Percentiles rank a stretch among this genome's conserved stretches.
These are phyloP conservation scores for Crocodylus rhombifer DNA, from an alignment of 2,797 vertebrate species.

Conservation along the genomic window DNA sequence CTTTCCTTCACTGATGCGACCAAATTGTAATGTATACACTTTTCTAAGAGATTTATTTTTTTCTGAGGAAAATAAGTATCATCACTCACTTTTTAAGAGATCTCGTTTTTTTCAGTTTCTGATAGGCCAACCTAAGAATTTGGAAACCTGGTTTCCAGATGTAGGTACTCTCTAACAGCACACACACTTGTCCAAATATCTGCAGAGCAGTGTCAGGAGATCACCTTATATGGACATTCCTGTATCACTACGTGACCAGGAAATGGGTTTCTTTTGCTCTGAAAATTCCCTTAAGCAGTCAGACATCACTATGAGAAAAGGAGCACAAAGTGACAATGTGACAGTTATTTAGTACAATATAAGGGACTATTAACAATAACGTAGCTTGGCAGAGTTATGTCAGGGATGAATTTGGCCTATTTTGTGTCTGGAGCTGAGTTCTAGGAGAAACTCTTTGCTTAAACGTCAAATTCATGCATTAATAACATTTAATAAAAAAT, in stretches of 20 bases:
- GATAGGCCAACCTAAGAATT: neutral
- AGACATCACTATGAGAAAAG: constrained; percentile 60
- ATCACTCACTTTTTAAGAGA: constrained; percentile 49
- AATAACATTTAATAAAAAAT: constrained; percentile 51
- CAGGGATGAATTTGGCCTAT: constrained; percentile 45
- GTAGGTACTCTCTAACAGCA: constrained; percentile 18
- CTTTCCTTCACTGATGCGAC: constrained; percentile 2
- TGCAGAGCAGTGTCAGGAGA: neutral
- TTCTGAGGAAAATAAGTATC: constrained; percentile 40
- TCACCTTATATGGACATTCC: constrained; percentile 64
- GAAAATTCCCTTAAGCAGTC: constrained; percentile 60
- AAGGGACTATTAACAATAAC: constrained; percentile 54
- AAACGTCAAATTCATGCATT: constrained; percentile 52
- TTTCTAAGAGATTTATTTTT: constrained; percentile 42
- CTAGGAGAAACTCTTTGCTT: constrained; percentile 45
- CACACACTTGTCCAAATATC: neutral
- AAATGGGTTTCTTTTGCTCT: constrained; percentile 65
- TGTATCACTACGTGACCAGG: constrained; percentile 39
- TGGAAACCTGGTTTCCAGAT: constrained; percentile 66
- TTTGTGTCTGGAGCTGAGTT: constrained; percentile 36
- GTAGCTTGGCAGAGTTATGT: constrained; percentile 29
- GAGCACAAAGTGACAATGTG: constrained; percentile 27
- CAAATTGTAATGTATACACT: constrained; percentile 23
- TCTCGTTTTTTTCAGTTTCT: constrained; percentile 38
- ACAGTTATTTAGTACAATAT: constrained; percentile 9